phyloP scores from a whole-genome alignment of 2,888 invertebrate species.

The Creontiades dilutus region DNA sequence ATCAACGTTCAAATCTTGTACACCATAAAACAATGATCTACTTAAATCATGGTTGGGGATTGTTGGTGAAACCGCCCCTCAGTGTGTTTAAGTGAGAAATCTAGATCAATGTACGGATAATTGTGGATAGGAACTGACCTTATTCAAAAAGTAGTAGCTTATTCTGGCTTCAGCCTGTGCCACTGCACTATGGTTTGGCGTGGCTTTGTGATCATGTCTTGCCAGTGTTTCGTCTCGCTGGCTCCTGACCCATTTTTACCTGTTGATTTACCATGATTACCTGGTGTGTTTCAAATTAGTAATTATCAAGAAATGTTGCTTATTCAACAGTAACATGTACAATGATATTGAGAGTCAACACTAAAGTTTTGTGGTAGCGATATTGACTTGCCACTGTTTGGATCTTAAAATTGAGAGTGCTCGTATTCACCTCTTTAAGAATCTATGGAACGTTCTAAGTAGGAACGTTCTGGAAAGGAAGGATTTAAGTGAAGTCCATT shows the following conservation, averaged over 20 bases:
- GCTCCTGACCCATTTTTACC: conserved; percentile 96
- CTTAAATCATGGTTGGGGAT: too few species aligned
- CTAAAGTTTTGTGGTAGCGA: too few species aligned
- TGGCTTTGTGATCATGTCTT: conserved; percentile 98
- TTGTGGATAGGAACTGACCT: not conserved
- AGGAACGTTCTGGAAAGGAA: too few species aligned
- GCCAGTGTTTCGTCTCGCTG: conserved; percentile 98
- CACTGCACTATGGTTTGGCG: conserved; percentile 97
- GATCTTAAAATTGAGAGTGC: too few species aligned
- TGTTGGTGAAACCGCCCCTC: too few species aligned
- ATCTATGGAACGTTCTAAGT: too few species aligned
- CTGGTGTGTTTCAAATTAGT: not conserved
- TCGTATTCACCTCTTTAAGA: too few species aligned
- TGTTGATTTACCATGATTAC: conserved; percentile 78
- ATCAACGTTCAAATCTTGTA: too few species aligned
- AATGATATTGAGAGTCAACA: not conserved
- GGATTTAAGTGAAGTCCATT: too few species aligned
- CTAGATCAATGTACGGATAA: too few species aligned
- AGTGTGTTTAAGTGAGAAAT: not conserved
- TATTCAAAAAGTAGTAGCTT: conserved; percentile 78
- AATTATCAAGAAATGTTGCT: not conserved
- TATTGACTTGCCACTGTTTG: too few species aligned
- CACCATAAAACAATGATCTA: too few species aligned
- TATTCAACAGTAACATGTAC: not conserved
- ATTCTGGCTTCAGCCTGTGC: conserved; percentile 97